phyloP scores from a whole-genome alignment of 2,113 vertebrate species.

The Spheniscus mendiculus region DNA sequence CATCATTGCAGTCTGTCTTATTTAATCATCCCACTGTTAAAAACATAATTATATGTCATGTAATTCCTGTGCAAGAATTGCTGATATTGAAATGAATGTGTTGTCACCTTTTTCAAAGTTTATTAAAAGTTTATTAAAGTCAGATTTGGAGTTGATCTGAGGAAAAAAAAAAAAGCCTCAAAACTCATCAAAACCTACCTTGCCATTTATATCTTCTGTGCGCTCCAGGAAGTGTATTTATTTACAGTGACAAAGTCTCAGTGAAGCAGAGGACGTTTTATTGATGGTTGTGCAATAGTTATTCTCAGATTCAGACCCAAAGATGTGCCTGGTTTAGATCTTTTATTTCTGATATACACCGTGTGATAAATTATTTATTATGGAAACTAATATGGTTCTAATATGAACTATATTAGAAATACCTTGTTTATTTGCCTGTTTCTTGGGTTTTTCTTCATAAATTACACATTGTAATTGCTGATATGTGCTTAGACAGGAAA shows the following conservation, averaged over 20 bases:
- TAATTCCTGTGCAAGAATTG: slow-evolving; percentile 11
- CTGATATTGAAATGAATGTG: background rate
- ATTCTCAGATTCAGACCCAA: background rate
- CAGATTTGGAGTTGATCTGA: background rate
- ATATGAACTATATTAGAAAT: background rate
- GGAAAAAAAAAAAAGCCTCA: background rate
- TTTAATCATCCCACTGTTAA: slow-evolving; percentile 13
- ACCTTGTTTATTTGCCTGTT: background rate
- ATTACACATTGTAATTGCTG: background rate
- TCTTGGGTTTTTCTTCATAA: background rate
- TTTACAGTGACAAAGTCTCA: background rate
- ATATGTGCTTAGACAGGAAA: background rate
- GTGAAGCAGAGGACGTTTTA: background rate
- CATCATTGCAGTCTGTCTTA: background rate
- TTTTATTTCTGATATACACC: background rate
- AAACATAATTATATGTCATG: background rate
- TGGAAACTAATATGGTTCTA: background rate
- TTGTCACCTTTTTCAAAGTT: slow-evolving; percentile 7
- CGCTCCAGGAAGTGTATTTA: background rate
- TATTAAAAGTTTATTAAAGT: background rate
- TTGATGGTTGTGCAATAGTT: background rate
- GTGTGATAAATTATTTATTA: background rate
- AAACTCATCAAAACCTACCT: background rate
- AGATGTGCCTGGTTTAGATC: background rate
- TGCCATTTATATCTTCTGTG: background rate